phyloP scores from a whole-genome alignment of 2,888 invertebrate genomes.

The Dolichomitus sp. region DNA sequence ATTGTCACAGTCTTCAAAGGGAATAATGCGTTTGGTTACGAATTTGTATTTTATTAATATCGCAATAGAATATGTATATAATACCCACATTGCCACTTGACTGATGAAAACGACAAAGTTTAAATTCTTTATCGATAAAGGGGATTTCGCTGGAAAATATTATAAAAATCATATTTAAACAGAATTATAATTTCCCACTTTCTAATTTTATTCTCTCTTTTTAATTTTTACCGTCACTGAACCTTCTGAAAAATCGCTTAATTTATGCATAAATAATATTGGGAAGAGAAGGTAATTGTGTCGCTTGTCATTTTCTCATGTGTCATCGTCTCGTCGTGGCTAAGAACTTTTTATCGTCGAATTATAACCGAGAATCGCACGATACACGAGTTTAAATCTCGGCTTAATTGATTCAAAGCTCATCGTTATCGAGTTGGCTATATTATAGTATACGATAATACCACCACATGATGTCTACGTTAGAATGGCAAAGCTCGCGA shows the following conservation, averaged over 20 bases:
- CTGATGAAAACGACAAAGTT: not conserved
- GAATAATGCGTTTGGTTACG: constrained; percentile 28
- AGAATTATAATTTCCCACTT: not conserved
- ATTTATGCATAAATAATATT: not conserved
- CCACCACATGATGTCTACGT: not conserved
- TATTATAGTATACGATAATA: not conserved
- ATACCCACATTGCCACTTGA: not conserved
- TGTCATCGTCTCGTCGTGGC: not conserved
- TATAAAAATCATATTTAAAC: not conserved
- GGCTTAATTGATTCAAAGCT: constrained; percentile 7
- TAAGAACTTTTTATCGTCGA: not conserved
- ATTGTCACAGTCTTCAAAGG: not conserved
- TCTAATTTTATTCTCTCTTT: not conserved
- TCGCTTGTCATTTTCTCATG: not conserved
- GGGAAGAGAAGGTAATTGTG: no score
- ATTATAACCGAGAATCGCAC: not conserved
- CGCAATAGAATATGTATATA: not conserved
- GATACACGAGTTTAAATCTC: not conserved
- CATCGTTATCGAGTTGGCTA: constrained; percentile 11
- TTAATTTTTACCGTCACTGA: not conserved
- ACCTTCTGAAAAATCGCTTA: not conserved
- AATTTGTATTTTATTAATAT: constrained; percentile 19
- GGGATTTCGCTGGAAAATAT: not conserved
- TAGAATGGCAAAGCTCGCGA: not conserved
- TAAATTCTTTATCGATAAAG: not conserved